These are phyloP conservation scores for Scaptodrosophila lebanonensis DNA, from an alignment of 1,140 invertebrate genomes.

Conservation along the genomic window DNA sequence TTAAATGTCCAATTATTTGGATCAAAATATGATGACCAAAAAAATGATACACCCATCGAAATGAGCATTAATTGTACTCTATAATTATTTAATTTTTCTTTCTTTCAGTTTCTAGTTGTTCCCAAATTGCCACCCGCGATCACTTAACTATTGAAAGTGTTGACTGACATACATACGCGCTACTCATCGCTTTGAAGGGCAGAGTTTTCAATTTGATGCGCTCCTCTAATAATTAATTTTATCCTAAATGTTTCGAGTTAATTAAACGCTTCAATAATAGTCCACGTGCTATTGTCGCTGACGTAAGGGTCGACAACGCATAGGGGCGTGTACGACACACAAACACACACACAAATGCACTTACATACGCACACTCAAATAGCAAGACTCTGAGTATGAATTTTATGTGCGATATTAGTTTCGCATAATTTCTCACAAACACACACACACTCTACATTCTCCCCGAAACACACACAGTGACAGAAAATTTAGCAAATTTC, in stretches of 20 bases:
- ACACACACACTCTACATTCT: constrained; percentile 3
- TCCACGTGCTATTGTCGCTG: constrained; percentile 74
- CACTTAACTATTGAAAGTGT: no score
- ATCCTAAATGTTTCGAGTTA: constrained; percentile 60
- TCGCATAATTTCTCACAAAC: constrained; percentile 56
- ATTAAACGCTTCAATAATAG: constrained; percentile 68
- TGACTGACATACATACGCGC: neutral
- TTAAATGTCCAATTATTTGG: constrained; percentile 26
- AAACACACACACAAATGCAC: constrained; percentile 22
- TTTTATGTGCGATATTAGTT: constrained; percentile 27
- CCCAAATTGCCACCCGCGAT: no score
- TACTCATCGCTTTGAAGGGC: no score
- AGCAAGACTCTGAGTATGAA: no score
- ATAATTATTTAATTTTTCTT: no score
- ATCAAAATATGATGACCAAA: constrained; percentile 6
- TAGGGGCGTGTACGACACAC: constrained; percentile 66
- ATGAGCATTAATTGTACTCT: no score
- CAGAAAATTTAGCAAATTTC: constrained; percentile 34
- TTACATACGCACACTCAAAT: constrained; percentile 24
- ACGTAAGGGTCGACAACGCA: constrained; percentile 67
- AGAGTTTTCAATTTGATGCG: neutral
- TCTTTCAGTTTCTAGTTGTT: no score
- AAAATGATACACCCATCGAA: constrained; percentile 15
- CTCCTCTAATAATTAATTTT: constrained; percentile 38
- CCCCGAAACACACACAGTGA: constrained; percentile 3